Percentiles rank a stretch among this genome's conserved stretches.
phyloP scores from a whole-genome alignment of 2,113 vertebrate species.

The Tringa solitaria region DNA sequence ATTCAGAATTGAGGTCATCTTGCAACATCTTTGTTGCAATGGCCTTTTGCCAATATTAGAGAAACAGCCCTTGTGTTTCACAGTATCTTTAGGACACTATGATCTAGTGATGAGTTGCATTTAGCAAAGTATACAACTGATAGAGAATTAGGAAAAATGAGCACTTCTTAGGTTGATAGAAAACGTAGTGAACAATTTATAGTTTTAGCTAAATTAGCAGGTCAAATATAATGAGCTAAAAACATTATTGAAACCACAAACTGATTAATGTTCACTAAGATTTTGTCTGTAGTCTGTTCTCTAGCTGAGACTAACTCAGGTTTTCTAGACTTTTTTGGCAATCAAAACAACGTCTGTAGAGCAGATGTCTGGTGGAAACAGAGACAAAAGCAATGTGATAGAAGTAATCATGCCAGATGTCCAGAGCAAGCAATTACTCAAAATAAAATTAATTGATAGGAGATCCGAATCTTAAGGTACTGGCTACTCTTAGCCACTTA shows the following conservation, averaged over 20 bases:
- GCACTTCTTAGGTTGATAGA: not conserved
- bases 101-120: not conserved
- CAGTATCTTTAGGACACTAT: not conserved
- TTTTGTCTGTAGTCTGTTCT: not conserved
- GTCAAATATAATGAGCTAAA: not conserved
- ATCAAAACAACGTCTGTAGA: not conserved
- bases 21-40: not conserved
- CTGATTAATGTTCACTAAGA: not conserved
- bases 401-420: constrained; percentile 34
- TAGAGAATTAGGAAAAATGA: not conserved
- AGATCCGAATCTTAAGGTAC: not conserved
- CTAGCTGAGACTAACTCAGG: not conserved
- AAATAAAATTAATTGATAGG: not conserved
- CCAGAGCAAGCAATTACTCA: constrained; percentile 14
- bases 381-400: constrained; percentile 25
- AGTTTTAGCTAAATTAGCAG: not conserved
- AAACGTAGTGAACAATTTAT: not conserved
- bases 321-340: constrained; percentile 20
- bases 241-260: not conserved
- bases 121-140: not conserved
- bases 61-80: not conserved
- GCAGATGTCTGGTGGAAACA: constrained; percentile 39
- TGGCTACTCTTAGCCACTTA: not conserved
- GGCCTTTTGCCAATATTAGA: not conserved
- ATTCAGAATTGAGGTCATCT: not conserved